Conservation (phyloP, 2,888 invertebrate species). For the Linnaemya tessellans region DNA sequence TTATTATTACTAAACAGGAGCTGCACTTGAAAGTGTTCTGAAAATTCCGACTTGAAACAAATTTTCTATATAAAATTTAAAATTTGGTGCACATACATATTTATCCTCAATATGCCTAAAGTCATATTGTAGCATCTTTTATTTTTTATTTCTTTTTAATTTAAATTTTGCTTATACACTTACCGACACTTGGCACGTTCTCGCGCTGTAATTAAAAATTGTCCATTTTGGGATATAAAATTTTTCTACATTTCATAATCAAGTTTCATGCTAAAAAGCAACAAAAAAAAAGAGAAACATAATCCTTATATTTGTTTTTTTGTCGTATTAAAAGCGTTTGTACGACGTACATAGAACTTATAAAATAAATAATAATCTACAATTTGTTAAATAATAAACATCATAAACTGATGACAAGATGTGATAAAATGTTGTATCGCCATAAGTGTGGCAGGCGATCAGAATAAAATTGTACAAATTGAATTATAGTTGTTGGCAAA, state of each 20-base stretch:
- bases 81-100: background rate
- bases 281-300: slow-evolving; percentile 40
- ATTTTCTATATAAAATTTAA: too few relatives aligned
- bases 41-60: too few relatives aligned
- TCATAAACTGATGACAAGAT: slow-evolving; percentile 72
- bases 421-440: slow-evolving; percentile 71
- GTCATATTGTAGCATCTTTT: background rate
- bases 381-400: slow-evolving; percentile 71
- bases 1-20: too few relatives aligned
- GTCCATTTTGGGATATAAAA: background rate
- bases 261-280: slow-evolving; percentile 11
- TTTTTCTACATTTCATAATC: slow-evolving; percentile 31
- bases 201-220: slow-evolving; percentile 6
- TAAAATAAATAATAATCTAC: slow-evolving; percentile 55
- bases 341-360: background rate
- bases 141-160: background rate
- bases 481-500: slow-evolving; percentile 54
- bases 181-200: slow-evolving; percentile 55
- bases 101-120: background rate
- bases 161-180: slow-evolving; percentile 7
- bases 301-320: slow-evolving; percentile 35
- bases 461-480: slow-evolving; percentile 70
- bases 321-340: background rate
- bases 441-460: slow-evolving; percentile 51
- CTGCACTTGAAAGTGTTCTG: too few relatives aligned